phyloP scores from a whole-genome alignment of 2,113 vertebrate genomes.

The Microcebus jonahi region DNA sequence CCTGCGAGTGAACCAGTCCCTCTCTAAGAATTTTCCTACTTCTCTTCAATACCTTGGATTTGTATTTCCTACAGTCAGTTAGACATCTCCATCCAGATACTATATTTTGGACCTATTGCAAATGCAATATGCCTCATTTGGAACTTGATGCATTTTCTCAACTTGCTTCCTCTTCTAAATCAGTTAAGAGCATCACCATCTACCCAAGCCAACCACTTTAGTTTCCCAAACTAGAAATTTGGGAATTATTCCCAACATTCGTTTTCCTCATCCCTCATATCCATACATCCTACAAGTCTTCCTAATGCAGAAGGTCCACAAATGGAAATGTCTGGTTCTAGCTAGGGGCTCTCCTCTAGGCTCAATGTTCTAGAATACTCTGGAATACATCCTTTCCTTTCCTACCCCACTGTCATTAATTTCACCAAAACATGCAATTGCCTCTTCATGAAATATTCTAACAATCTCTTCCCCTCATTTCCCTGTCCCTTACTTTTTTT shows the following conservation, averaged over 20 bases:
- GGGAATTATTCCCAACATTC: conserved; percentile 23
- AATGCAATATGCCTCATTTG: background rate
- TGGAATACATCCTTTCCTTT: background rate
- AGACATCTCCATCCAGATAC: background rate
- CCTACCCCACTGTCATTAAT: background rate
- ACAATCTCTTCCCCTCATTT: background rate
- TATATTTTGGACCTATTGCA: conserved; percentile 40
- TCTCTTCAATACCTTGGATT: background rate
- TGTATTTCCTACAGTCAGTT: background rate
- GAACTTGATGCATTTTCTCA: background rate
- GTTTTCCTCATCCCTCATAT: background rate
- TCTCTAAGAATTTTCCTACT: conserved; percentile 7
- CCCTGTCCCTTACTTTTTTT: background rate
- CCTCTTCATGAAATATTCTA: background rate
- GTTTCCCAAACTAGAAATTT: background rate
- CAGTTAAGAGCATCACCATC: background rate
- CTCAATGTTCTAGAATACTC: conserved; percentile 1
- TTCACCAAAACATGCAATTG: conserved; percentile 11
- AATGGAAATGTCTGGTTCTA: no score
- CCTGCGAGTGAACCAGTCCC: background rate
- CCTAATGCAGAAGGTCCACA: no score
- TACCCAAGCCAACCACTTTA: background rate
- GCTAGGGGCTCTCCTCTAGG: background rate
- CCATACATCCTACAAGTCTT: background rate
- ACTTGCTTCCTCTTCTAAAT: background rate